Conservation (phyloP, 2,888 invertebrate species). For the Eurytoma adleriae region DNA sequence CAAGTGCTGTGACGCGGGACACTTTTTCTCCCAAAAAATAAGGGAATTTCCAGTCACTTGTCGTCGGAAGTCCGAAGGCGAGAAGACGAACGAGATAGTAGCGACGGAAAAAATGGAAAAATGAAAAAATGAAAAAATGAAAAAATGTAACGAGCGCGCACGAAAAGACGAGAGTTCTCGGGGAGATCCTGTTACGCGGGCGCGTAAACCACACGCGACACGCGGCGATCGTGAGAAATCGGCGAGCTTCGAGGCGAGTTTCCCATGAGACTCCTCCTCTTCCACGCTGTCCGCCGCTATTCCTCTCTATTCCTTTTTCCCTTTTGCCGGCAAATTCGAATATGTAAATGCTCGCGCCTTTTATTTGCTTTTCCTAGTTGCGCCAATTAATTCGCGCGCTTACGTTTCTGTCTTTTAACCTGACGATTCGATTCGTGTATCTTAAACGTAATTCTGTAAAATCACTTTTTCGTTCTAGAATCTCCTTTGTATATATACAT, state of each 20-base stretch:
- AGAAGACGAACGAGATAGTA: neutral
- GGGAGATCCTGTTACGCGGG: conserved; percentile 66
- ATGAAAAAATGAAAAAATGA: conserved; percentile 8
- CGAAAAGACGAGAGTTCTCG: conserved; percentile 53
- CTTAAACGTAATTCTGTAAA: no score
- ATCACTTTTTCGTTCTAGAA: no score
- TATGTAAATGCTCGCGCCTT: no score
- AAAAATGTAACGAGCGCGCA: neutral
- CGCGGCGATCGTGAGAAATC: conserved; percentile 53
- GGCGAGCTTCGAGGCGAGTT: conserved; percentile 13
- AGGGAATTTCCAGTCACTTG: neutral
- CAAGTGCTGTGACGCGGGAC: no score
- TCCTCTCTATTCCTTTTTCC: no score
- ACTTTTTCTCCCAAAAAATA: no score
- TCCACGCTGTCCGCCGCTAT: no score
- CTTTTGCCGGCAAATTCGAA: no score
- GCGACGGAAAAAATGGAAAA: conserved; percentile 11
- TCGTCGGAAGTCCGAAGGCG: neutral
- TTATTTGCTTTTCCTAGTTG: neutral
- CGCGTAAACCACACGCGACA: conserved; percentile 63
- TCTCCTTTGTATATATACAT: neutral
- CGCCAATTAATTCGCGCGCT: no score
- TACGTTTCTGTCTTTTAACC: no score
- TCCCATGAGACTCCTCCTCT: conserved; percentile 16
- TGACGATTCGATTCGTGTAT: no score